A percentile compares a stretch with the other conserved stretches of the same genome.
Evolutionary conservation across 1,140 invertebrate species (phyloP).

Genomic region (Periplaneta americana): DNA sequence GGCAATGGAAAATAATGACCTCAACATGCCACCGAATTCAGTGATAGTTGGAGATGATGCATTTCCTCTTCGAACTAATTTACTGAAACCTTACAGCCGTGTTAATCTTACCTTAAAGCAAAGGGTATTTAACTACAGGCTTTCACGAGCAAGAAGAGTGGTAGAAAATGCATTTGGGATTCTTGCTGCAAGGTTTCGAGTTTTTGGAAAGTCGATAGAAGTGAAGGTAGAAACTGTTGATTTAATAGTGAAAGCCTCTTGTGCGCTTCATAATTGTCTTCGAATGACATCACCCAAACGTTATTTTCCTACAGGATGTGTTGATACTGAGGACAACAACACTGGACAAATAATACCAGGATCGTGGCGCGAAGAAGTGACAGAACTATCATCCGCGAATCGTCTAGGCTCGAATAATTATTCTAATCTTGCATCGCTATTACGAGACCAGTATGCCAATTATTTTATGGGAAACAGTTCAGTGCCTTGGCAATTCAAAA

Average conservation of each 20-base stretch:
- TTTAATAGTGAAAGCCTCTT: background rate
- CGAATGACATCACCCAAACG: slow-evolving; percentile 10
- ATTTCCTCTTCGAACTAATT: slow-evolving; percentile 16
- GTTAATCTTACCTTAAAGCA: background rate
- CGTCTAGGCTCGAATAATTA: background rate
- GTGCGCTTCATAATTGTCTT: slow-evolving; percentile 20
- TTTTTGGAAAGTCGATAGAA: slow-evolving; percentile 5
- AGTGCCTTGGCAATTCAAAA: background rate
- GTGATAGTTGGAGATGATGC: slow-evolving; percentile 20
- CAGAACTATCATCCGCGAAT: slow-evolving; percentile 17
- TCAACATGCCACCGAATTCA: slow-evolving; percentile 7
- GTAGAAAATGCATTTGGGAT: background rate
- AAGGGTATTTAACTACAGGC: slow-evolving; percentile 12
- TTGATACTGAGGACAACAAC: slow-evolving; percentile 19
- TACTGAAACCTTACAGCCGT: slow-evolving; percentile 18
- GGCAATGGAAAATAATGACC: slow-evolving; percentile 17
- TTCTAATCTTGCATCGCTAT: background rate
- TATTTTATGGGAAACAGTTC: background rate
- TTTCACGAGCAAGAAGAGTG: background rate
- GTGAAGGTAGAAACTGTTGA: background rate
- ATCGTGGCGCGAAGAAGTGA: slow-evolving; percentile 15
- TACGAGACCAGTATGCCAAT: background rate
- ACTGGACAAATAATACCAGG: slow-evolving; percentile 18
- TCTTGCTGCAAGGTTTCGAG: background rate
- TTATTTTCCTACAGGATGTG: slow-evolving; percentile 14